phyloP scores from a whole-genome alignment of 1,140 invertebrate species.

The Musca vetustissima region DNA sequence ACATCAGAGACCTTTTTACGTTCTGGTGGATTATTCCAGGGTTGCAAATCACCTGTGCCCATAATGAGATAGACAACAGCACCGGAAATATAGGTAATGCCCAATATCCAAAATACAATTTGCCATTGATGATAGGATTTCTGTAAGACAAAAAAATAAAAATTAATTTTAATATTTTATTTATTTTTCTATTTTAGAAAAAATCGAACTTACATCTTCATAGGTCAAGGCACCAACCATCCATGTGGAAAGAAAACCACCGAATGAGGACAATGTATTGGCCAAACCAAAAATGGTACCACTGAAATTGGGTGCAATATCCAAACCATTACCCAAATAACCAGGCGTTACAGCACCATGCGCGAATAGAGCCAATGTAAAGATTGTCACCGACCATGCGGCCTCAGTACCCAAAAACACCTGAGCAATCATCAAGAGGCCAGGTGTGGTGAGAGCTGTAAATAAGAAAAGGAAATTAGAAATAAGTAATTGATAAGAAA shows the following conservation, averaged over 20 bases:
- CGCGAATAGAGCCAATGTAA: conserved; percentile 76
- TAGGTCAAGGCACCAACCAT: conserved; percentile 83
- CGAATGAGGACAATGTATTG: conserved; percentile 85
- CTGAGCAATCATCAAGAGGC: conserved; percentile 70
- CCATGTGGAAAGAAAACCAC: conserved; percentile 81
- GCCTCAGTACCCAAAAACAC: conserved; percentile 70
- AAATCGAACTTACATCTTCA: conserved; percentile 68
- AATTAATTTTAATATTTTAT: conserved; percentile 17
- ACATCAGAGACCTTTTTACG: conserved; percentile 38
- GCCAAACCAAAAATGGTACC: conserved; percentile 89
- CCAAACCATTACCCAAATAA: conserved; percentile 84
- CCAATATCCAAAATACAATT: conserved; percentile 81
- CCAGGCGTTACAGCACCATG: conserved; percentile 85
- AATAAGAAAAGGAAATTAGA: conserved; percentile 27
- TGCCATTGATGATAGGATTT: conserved; percentile 78
- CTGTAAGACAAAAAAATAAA: conserved; percentile 56
- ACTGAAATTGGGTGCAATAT: conserved; percentile 88
- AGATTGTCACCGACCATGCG: conserved; percentile 70
- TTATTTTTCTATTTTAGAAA: too few relatives aligned
- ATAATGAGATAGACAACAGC: conserved; percentile 69
- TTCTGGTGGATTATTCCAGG: conserved; percentile 54
- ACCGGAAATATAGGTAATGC: conserved; percentile 70
- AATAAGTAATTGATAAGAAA: background rate
- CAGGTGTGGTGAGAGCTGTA: conserved; percentile 64
- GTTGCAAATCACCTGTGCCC: conserved; percentile 71